A percentile compares a stretch with the other conserved stretches of the same genome.
phyloP scores from a whole-genome alignment of 2,113 vertebrate species.

The Phaetusa simplex region DNA sequence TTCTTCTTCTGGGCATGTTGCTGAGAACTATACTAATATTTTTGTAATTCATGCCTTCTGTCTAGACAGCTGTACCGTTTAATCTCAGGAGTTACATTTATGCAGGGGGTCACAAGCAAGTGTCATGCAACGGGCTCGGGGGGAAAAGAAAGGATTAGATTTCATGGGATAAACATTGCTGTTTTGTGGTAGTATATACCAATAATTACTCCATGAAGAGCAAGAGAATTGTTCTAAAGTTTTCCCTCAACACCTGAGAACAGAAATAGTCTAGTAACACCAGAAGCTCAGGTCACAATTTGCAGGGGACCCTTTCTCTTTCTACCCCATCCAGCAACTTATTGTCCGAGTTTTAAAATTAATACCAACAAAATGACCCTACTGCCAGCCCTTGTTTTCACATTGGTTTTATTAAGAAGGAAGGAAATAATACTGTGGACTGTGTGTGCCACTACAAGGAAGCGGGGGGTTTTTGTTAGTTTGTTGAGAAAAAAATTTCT shows the following conservation, averaged over 20 bases:
- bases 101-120: neutral
- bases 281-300: neutral
- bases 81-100: neutral
- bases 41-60: neutral
- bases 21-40: neutral
- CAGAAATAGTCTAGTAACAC: neutral
- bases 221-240: neutral
- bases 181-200: neutral
- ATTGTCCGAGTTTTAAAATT: neutral
- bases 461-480: neutral
- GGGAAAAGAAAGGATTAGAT: neutral
- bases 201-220: neutral
- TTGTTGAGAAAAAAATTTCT: neutral
- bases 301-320: neutral
- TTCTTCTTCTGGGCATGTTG: neutral
- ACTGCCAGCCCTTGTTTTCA: neutral
- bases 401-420: neutral
- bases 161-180: neutral
- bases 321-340: neutral
- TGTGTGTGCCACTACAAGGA: neutral
- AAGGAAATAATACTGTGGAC: neutral
- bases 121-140: too few relatives aligned
- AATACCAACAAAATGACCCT: neutral
- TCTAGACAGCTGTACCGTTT: neutral
- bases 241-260: neutral